phyloP scores from a whole-genome alignment of 2,113 vertebrate species.

The Galemys pyrenaicus region DNA sequence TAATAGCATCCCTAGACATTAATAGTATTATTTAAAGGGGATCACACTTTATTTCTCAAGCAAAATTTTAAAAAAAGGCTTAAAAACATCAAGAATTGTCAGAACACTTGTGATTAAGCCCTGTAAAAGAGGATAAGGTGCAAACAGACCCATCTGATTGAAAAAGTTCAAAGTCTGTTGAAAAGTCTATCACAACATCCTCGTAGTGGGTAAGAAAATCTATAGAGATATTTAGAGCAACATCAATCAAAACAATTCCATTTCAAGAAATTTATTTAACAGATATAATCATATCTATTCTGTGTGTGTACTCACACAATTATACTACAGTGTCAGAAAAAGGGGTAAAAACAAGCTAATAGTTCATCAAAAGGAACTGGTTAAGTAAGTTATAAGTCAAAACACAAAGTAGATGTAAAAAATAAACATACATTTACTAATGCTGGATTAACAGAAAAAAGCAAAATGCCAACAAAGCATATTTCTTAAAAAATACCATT shows the following conservation, averaged over 20 bases:
- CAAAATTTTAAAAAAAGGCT: no score
- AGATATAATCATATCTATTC: neutral
- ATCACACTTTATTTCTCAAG: neutral
- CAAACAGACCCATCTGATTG: slow-evolving; percentile 57
- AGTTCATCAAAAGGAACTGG: neutral
- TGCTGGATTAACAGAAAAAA: neutral
- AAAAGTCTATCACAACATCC: neutral
- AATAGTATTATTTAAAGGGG: slow-evolving; percentile 7
- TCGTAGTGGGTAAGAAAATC: neutral
- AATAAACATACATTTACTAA: neutral
- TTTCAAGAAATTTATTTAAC: slow-evolving; percentile 55
- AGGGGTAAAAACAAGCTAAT: neutral
- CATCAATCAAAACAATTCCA: slow-evolving; percentile 33
- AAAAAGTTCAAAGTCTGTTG: slow-evolving; percentile 52
- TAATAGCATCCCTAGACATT: slow-evolving; percentile 2
- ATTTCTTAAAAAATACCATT: neutral
- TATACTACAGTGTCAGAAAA: neutral
- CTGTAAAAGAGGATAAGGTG: slow-evolving; percentile 2
- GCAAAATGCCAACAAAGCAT: neutral
- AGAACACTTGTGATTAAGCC: slow-evolving; percentile 14
- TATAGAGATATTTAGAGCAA: neutral
- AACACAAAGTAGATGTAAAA: neutral
- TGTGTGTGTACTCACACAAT: neutral
- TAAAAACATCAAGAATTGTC: neutral
- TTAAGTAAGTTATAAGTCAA: slow-evolving; percentile 48